Evolutionary conservation across 2,888 invertebrate species (phyloP).

Genomic region (Caenorhabditis sp.): DNA sequence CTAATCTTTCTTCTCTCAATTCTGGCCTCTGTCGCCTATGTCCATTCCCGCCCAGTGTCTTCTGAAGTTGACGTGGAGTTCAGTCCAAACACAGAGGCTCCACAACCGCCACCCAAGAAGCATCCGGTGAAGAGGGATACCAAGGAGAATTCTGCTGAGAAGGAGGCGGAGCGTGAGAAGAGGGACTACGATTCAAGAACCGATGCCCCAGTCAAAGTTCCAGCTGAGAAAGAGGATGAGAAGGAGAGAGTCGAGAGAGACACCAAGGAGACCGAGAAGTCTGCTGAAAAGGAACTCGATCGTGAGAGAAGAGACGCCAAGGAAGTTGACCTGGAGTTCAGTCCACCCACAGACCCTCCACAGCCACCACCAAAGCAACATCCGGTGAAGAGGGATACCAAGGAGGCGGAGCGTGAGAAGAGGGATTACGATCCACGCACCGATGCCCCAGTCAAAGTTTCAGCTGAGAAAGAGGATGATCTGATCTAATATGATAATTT

Average conservation of each 20-base stretch:
- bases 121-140: constrained; percentile 11
- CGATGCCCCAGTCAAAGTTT: no score
- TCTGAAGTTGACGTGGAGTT: neutral
- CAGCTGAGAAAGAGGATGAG: no score
- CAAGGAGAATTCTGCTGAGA: no score
- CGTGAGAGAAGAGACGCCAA: no score
- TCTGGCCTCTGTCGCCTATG: neutral
- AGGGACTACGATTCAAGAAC: no score
- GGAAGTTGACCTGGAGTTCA: neutral
- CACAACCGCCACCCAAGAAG: constrained; percentile 8
- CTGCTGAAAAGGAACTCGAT: no score
- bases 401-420: neutral
- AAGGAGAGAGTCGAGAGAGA: no score
- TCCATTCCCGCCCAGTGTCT: neutral
- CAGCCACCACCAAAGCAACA: constrained; percentile 13
- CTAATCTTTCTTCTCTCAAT: neutral
- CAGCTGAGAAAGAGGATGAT: no score
- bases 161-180: neutral
- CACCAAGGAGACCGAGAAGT: no score
- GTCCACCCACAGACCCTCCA: constrained; percentile 4
- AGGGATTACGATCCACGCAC: no score
- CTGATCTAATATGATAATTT: no score
- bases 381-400: constrained; percentile 7
- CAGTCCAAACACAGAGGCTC: constrained; percentile 11
- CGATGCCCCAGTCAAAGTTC: no score